These are phyloP conservation scores for Falco biarmicus DNA, from an alignment of 2,797 vertebrate genomes.

Conservation along the genomic window DNA sequence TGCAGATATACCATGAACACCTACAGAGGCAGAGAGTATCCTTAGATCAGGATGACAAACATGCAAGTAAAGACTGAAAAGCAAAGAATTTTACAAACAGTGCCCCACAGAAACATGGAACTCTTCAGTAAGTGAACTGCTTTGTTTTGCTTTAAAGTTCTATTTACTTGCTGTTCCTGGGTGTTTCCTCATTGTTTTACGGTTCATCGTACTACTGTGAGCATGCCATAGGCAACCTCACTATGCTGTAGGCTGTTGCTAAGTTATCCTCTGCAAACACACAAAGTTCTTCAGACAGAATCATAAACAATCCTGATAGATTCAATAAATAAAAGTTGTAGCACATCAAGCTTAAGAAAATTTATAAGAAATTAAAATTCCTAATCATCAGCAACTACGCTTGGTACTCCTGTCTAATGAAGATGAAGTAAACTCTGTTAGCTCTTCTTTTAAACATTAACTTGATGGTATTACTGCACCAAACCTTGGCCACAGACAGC, in stretches of 20 bases:
- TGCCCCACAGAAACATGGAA: not conserved
- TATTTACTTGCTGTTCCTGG: constrained; percentile 28
- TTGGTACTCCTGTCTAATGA: constrained; percentile 49
- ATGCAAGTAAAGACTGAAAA: not conserved
- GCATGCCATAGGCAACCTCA: not conserved
- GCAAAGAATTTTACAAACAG: not conserved
- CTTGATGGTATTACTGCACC: not conserved
- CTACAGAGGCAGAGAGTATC: not conserved
- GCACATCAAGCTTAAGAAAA: constrained; percentile 63
- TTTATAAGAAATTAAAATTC: constrained; percentile 70
- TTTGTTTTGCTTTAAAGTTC: constrained; percentile 8
- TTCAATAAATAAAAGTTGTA: constrained; percentile 73
- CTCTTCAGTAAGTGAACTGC: not conserved
- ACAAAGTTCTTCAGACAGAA: constrained; percentile 38
- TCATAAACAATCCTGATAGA: constrained; percentile 67
- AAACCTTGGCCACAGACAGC: not conserved
- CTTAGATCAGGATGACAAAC: not conserved
- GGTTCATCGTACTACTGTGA: not conserved
- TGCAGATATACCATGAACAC: not conserved
- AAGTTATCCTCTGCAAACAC: constrained; percentile 67
- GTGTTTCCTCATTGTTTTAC: constrained; percentile 28
- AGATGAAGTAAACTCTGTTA: constrained; percentile 68
- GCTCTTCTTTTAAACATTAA: constrained; percentile 64
- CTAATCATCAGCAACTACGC: constrained; percentile 50
- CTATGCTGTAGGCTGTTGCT: constrained; percentile 23